Percentiles rank a stretch among this genome's conserved stretches.
phyloP scores from a whole-genome alignment of 2,113 vertebrate genomes.

The Mesoclemmys tuberculata region DNA sequence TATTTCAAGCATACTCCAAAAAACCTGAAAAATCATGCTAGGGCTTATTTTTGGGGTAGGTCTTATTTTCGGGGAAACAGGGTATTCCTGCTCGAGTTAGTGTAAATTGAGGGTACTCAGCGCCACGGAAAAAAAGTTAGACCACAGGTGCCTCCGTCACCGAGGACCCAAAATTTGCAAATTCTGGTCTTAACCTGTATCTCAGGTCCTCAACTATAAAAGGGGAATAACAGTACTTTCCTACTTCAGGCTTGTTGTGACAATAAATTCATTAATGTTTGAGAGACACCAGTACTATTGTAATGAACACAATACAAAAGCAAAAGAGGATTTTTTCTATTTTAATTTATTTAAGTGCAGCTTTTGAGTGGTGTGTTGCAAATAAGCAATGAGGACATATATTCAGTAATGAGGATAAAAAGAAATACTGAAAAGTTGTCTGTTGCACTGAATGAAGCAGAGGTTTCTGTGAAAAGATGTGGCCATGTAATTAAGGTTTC shows the following conservation, averaged over 20 bases:
- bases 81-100: not conserved
- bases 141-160: not conserved
- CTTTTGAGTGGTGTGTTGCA: not conserved
- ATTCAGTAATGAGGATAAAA: not conserved
- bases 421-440: not conserved
- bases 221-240: not conserved
- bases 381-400: not conserved
- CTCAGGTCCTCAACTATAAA: not conserved
- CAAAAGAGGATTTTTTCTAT: no score
- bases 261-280: fast-evolving
- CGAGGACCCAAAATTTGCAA: not conserved
- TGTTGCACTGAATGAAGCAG: not conserved
- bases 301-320: not conserved
- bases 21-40: no score
- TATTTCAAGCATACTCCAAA: no score
- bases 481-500: fast-evolving
- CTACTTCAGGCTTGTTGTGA: fast-evolving
- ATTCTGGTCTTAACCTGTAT: not conserved
- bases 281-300: not conserved
- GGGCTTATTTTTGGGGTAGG: no score
- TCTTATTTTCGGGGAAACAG: no score
- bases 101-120: not conserved
- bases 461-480: not conserved
- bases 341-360: not conserved
- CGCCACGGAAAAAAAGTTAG: not conserved